Conservation (phyloP, 1,140 invertebrate genomes). For the Panonychus citri region DNA sequence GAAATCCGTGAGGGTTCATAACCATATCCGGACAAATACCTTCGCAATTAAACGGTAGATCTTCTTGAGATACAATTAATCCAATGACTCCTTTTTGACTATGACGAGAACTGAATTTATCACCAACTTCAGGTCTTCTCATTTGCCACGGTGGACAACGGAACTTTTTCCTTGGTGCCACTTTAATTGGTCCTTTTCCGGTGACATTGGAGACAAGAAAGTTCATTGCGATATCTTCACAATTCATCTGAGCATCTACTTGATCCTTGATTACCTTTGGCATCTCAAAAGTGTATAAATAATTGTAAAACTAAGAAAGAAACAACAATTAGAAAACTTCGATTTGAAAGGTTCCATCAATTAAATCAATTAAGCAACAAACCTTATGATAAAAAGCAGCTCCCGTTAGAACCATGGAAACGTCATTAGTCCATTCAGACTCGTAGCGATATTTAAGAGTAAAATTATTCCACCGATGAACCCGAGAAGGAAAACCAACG, state of each 20-base stretch:
- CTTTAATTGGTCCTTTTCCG: conserved; percentile 77
- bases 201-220: conserved; percentile 70
- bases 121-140: conserved; percentile 77
- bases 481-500: conserved; percentile 67
- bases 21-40: conserved; percentile 88
- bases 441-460: conserved; percentile 65
- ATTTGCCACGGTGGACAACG: conserved; percentile 95
- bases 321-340: conserved; percentile 13
- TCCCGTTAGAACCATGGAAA: conserved; percentile 75
- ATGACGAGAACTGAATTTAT: conserved; percentile 97
- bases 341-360: neutral
- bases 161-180: conserved; percentile 92
- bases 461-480: conserved; percentile 66
- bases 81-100: conserved; percentile 80
- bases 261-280: conserved; percentile 49
- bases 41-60: conserved; percentile 88
- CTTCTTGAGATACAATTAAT: conserved; percentile 85
- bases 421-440: conserved; percentile 81
- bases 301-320: conserved; percentile 46
- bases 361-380: conserved; percentile 8
- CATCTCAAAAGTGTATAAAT: conserved; percentile 60
- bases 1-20: conserved; percentile 92
- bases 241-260: conserved; percentile 80
- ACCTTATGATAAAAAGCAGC: conserved; percentile 77
- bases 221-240: conserved; percentile 86